Percentiles rank a stretch among this genome's conserved stretches.
Conservation (phyloP, 2,888 invertebrate species). For the Laothoe populi region DNA sequence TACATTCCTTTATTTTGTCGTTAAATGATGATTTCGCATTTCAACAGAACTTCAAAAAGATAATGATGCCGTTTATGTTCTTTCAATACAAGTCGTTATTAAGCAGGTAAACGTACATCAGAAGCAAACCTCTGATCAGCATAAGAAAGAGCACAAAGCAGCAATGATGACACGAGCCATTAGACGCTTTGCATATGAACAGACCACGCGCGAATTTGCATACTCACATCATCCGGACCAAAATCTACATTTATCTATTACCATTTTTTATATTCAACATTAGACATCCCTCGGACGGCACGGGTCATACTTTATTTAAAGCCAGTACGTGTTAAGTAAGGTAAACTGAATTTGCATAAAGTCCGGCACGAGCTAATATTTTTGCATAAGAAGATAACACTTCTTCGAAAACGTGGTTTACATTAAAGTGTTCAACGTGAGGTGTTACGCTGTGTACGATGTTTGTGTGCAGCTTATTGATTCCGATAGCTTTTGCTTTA, state of each 20-base stretch:
- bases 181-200: conserved; percentile 78
- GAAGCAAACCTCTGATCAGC: conserved; percentile 52
- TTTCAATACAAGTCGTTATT: conserved; percentile 45
- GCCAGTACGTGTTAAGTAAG: conserved; percentile 66
- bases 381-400: conserved; percentile 80
- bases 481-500: conserved; percentile 47
- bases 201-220: conserved; percentile 81
- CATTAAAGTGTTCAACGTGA: conserved; percentile 52
- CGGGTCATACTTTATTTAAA: conserved; percentile 69
- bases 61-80: conserved; percentile 22
- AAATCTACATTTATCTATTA: conserved; percentile 69
- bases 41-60: background rate
- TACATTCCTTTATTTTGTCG: conserved; percentile 11
- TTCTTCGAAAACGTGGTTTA: conserved; percentile 67
- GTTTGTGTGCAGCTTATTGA: conserved; percentile 50
- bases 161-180: conserved; percentile 62
- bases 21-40: background rate
- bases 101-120: conserved; percentile 48
- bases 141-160: conserved; percentile 61
- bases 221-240: conserved; percentile 67
- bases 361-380: conserved; percentile 81
- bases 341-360: conserved; percentile 76
- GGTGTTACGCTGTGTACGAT: conserved; percentile 50
- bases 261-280: conserved; percentile 60
- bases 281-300: conserved; percentile 64